phyloP scores from a whole-genome alignment of 2,113 vertebrate genomes.

The Scatophagus argus region DNA sequence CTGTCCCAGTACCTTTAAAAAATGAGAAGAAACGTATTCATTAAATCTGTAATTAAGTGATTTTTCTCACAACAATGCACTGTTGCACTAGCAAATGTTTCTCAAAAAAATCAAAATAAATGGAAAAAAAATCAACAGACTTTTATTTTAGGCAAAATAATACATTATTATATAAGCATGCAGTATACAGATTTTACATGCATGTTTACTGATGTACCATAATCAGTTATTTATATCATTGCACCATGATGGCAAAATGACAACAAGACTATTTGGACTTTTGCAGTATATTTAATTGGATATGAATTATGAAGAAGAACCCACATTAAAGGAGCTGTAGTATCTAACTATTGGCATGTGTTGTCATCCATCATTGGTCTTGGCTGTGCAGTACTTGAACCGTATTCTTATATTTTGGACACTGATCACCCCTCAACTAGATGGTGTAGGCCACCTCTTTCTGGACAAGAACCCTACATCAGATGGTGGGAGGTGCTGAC shows the following conservation, averaged over 20 bases:
- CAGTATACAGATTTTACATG: neutral
- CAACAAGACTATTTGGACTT: neutral
- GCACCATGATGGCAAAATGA: neutral
- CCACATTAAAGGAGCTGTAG: neutral
- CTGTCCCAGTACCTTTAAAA: conserved; percentile 89
- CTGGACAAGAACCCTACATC: neutral
- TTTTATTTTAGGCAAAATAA: conserved; percentile 5
- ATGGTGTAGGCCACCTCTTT: neutral
- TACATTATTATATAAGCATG: neutral
- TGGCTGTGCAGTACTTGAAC: neutral
- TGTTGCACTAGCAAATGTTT: neutral
- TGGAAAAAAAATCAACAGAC: neutral
- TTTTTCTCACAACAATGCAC: conserved; percentile 3
- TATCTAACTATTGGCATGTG: neutral
- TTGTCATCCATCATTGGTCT: neutral
- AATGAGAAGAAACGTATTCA: neutral
- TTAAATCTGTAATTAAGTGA: neutral
- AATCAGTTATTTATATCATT: neutral
- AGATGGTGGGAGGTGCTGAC: neutral
- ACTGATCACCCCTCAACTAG: neutral
- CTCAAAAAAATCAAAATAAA: neutral
- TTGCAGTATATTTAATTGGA: neutral
- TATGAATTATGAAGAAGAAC: neutral
- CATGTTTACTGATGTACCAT: neutral
- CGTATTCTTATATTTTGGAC: neutral